Evolutionary conservation across 1,140 invertebrate species (phyloP), one percentile per base, ranked within the genome.

Genomic region (Saccostrea glomerata): DNA sequence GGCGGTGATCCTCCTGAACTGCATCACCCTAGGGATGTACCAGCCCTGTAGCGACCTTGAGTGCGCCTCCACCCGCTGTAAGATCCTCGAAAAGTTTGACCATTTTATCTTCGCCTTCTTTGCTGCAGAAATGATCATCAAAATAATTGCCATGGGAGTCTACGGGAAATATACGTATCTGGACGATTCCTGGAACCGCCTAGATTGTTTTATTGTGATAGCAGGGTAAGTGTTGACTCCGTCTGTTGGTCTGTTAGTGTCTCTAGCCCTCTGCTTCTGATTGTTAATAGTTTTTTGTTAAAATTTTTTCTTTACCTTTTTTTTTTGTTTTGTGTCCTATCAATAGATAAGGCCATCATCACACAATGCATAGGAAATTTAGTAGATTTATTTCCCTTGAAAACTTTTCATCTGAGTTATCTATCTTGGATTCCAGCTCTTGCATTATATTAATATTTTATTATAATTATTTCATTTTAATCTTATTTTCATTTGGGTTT

Each of bases 71-170:
- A 97, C 97, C 94, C 96, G 98, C 93, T 99, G 99, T 96, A 97
- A 97, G 95, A 97, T 99, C 95, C 96, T 99, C 93, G 97, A 98
- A 97, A 98, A 98, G 92, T 98, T 99, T 94, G 99, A 99, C 94
- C 98, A 99, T 95, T 97, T 98, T 92, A 99, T 99, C 95, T 99
- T 99, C 95, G 97, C 97, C 86, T 99, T 99, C 96, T 99, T 99
- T 96, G 97, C 98, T 15, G 94, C 95, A n/a, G 96, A 96, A 93
- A 96, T 96, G 99, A 96, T 97, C 85, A 98, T 99, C 94, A 99
- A 99, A 96, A 98, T 99, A 97, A 97, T 98, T 25, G 99, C 99
- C 20, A 99, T 99, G 98, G 99, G 99, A n/a, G 97, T 99, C 82
- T 97, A 97, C 91, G 99, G 99, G 25, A 97, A 97, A 94, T 97